Conservation (phyloP, 2,797 vertebrate species). For the Champsocephalus esox region DNA sequence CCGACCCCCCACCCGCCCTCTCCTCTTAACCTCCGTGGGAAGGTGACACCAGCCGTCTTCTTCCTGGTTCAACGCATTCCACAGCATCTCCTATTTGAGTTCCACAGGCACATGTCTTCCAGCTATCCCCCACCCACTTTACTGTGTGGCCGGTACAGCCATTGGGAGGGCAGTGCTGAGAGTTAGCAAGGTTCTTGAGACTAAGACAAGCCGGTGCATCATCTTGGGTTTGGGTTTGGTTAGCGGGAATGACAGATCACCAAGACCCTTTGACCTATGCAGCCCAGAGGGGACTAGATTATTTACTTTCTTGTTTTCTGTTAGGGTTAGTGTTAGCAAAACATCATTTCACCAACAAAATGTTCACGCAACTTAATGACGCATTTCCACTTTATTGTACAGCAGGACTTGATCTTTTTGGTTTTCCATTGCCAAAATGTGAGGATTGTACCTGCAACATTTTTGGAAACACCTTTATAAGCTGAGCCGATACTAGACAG, state of each 20-base stretch:
- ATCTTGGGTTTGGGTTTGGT: background rate
- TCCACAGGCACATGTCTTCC: constrained; percentile 40
- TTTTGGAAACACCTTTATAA: too few relatives aligned
- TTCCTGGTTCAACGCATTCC: constrained; percentile 78
- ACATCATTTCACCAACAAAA: background rate
- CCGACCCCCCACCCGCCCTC: background rate
- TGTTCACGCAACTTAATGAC: too few relatives aligned
- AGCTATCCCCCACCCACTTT: background rate
- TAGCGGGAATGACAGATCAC: background rate
- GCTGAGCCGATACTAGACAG: too few relatives aligned
- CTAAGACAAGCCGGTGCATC: constrained; percentile 3
- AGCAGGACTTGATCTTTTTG: too few relatives aligned
- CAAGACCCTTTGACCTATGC: background rate
- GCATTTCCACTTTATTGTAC: too few relatives aligned
- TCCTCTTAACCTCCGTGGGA: constrained; percentile 60
- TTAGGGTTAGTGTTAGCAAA: background rate
- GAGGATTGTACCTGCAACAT: too few relatives aligned
- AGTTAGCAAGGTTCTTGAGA: background rate
- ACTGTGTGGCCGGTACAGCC: constrained; percentile 10
- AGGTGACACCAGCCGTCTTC: constrained; percentile 65
- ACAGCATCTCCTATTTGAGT: constrained; percentile 26
- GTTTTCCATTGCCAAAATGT: too few relatives aligned
- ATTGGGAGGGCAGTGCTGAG: background rate
- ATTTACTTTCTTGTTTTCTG: background rate
- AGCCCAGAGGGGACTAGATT: background rate